Base-by-base conservation (phyloP, 1,140 invertebrate genomes). In the Hyles euphorbiae region DNA sequence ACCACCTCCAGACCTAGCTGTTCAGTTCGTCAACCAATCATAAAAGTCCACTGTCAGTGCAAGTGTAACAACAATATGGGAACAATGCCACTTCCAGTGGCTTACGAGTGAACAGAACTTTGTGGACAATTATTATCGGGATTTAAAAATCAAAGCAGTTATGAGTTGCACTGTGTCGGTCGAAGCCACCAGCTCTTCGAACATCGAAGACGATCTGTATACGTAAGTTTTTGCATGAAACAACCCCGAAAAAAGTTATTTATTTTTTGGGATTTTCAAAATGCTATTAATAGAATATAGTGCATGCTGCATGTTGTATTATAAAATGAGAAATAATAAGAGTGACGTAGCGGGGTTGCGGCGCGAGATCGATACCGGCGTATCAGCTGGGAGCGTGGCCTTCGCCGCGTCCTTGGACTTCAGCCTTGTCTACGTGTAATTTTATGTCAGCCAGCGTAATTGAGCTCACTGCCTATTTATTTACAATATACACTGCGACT, bases 181-280 rank as follows among this genome's bases (percentile, higher is more conserved):
- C 2, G 76, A 81, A 46, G 75, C 80, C 5, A 73, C 75, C 6
- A 71, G 71, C 44, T 77, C 74, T 2, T 76, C 79, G 3, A 77
- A 52, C 55, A 60, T 65, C 47, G 76, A 70, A 54, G 79, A 83
- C 12, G 83, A 86, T 58, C 60, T 81, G 3, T 86, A 86, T 58
- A 74, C 74, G 83, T 86, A 74, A 76, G 83, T 83, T 58, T 49
- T 47, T 53, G 11, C 32, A 12, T 7, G 9, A 46, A 6, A 22
- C 22, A 22, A 22, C 22, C 22, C 22, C 22, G 22, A 22, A 22
- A 22, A 22, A 22, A 22, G 22, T 22, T 22, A 22, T 22, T 22
- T 22, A 22, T 22, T 22, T 22, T 22, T 22, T 22, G 22, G 22
- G 22, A 22, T 22, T 22, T 22, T 22, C 22, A 22, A 22, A 22